Evolutionary conservation across 1,140 invertebrate genomes (phyloP).

Genomic region (Melanaphis sacchari): DNA sequence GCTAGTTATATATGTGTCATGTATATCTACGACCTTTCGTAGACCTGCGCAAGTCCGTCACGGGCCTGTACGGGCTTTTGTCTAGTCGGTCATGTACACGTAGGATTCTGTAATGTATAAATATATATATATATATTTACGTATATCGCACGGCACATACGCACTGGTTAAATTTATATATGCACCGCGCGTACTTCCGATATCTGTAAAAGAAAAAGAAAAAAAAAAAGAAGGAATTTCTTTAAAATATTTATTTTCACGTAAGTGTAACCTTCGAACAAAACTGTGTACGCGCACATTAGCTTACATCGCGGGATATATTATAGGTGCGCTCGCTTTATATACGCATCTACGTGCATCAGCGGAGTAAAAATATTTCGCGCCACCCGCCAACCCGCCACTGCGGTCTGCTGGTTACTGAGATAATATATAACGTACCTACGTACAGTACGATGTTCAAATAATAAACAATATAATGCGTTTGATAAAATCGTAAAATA

Average conservation of each 20-base stretch:
- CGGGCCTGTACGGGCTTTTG: background rate
- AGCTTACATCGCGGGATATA: background rate
- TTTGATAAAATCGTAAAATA: background rate
- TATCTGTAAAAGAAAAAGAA: background rate
- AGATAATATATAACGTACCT: background rate
- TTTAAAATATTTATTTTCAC: background rate
- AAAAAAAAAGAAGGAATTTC: background rate
- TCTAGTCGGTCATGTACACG: background rate
- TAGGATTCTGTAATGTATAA: too few relatives aligned
- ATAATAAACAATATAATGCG: background rate
- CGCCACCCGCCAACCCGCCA: too few relatives aligned
- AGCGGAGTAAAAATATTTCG: background rate
- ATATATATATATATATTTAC: background rate
- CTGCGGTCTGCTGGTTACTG: background rate
- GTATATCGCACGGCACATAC: too few relatives aligned
- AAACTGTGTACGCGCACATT: background rate
- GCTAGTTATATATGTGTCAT: background rate
- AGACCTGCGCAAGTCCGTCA: background rate
- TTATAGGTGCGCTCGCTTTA: background rate
- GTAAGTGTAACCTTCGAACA: background rate
- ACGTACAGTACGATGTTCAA: background rate
- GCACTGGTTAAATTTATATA: background rate
- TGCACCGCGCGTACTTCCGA: background rate
- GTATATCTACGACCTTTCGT: background rate
- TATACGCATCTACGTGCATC: background rate